A percentile compares a stretch with the other conserved stretches of the same genome.
Evolutionary conservation across 1,140 invertebrate species (phyloP).

Genomic region (Heterodera carotae): DNA sequence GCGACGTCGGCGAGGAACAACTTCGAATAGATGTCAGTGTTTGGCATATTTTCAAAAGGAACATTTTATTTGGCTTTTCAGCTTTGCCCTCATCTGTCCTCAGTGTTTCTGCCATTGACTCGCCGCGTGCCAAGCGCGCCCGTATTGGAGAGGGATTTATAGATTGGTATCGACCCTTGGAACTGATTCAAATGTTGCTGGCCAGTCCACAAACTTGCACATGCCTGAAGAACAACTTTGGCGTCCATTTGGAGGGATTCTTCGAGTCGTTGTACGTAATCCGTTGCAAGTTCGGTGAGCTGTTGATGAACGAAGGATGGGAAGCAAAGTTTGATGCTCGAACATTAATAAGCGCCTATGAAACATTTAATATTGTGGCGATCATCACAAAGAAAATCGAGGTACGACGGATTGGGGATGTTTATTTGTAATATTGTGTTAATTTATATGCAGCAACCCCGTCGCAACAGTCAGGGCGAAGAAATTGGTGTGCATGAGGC

Average conservation of each 20-base stretch:
- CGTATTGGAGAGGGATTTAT: neutral
- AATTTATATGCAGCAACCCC: slow-evolving; percentile 3
- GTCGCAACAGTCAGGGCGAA: slow-evolving; percentile 10
- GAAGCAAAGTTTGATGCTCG: slow-evolving; percentile 25
- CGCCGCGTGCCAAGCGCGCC: slow-evolving; percentile 27
- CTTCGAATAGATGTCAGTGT: neutral
- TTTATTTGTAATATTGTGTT: neutral
- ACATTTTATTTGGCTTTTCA: neutral
- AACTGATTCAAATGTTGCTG: slow-evolving; percentile 29
- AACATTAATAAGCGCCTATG: slow-evolving; percentile 30
- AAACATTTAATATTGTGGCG: slow-evolving; percentile 29
- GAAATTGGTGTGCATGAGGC: slow-evolving; percentile 14
- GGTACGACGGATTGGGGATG: neutral
- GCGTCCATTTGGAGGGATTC: slow-evolving; percentile 29
- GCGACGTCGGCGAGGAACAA: neutral
- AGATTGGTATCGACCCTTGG: slow-evolving; percentile 23
- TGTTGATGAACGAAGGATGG: slow-evolving; percentile 16
- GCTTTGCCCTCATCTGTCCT: neutral
- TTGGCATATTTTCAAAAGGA: too few relatives aligned
- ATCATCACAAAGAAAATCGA: slow-evolving; percentile 24
- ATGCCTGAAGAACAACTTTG: slow-evolving; percentile 21
- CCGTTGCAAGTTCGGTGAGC: slow-evolving; percentile 24
- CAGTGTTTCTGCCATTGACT: neutral
- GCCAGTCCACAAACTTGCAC: slow-evolving; percentile 24
- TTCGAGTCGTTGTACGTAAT: slow-evolving; percentile 23